A percentile compares a stretch with the other conserved stretches of the same genome.
phyloP scores from a whole-genome alignment of 2,888 invertebrate species.

The Epinotia brunnichana region DNA sequence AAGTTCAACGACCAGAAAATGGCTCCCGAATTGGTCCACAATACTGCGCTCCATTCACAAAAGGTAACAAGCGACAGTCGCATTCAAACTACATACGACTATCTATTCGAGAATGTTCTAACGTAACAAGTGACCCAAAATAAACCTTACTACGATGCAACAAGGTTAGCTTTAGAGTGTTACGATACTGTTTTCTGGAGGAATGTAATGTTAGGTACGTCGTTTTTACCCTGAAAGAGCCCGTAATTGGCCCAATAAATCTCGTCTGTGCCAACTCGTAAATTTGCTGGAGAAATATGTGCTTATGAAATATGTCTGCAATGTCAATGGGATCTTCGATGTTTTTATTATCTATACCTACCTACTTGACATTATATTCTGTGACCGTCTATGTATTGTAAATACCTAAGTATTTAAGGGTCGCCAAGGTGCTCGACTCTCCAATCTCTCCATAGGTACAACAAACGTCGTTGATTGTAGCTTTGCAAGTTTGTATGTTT shows the following conservation, averaged over 20 bases:
- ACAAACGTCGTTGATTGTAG: too few species aligned
- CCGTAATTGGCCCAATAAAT: conserved; percentile 34
- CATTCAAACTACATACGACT: neutral
- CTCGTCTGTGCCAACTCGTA: conserved; percentile 14
- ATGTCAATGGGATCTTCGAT: neutral
- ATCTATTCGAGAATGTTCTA: neutral
- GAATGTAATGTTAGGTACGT: neutral
- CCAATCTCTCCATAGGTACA: too few species aligned
- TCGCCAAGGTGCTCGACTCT: too few species aligned
- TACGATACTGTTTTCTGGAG: neutral
- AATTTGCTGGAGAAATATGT: conserved; percentile 6
- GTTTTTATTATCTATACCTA: neutral
- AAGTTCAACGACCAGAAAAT: conserved; percentile 36
- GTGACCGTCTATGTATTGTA: neutral
- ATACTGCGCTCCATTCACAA: conserved; percentile 3
- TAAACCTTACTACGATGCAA: neutral
- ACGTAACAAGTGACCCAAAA: neutral
- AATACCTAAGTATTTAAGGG: too few species aligned
- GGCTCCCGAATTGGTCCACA: conserved; percentile 29
- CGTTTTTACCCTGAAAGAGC: conserved; percentile 7
- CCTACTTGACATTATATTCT: neutral
- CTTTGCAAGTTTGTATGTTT: too few species aligned
- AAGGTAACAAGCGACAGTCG: neutral
- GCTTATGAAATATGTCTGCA: conserved; percentile 11
- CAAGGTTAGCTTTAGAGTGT: neutral